Evolutionary conservation across 2,113 vertebrate genomes (phyloP).

Genomic region (Solea solea): DNA sequence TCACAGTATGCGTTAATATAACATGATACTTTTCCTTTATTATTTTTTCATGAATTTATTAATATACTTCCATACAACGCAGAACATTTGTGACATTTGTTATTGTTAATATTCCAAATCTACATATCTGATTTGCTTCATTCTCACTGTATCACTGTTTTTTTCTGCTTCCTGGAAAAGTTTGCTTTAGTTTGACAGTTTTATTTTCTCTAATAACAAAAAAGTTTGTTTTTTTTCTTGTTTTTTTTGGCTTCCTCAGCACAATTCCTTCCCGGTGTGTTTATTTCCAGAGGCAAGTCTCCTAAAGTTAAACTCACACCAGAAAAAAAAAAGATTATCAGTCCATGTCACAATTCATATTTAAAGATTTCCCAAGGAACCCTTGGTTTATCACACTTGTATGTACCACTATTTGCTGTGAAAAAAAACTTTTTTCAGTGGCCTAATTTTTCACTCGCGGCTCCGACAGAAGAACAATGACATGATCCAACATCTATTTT

Average conservation of each 20-base stretch:
- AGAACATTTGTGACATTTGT: no score
- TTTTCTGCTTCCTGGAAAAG: conserved; percentile 39
- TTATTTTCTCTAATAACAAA: conserved; percentile 40
- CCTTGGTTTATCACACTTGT: conserved; percentile 10
- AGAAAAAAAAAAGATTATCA: conserved; percentile 33
- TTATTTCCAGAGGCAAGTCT: conserved; percentile 89
- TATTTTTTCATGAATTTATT: no score
- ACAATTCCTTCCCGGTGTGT: conserved; percentile 82
- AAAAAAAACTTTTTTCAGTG: neutral
- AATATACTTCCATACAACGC: no score
- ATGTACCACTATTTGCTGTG: neutral
- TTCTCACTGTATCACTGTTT: neutral
- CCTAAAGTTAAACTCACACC: conserved; percentile 61
- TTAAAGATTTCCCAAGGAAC: conserved; percentile 5
- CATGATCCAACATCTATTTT: conserved; percentile 2
- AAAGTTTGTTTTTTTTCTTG: conserved; percentile 41
- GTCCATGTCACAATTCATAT: conserved; percentile 39
- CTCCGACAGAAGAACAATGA: neutral
- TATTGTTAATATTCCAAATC: no score
- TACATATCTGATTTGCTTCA: neutral
- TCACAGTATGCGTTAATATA: no score
- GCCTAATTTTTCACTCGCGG: conserved; percentile 14
- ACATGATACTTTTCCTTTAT: no score
- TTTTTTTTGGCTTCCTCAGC: conserved; percentile 68
- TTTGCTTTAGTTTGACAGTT: conserved; percentile 34